phyloP scores from a whole-genome alignment of 2,888 invertebrate species.

The Amblyjoppa proteus region DNA sequence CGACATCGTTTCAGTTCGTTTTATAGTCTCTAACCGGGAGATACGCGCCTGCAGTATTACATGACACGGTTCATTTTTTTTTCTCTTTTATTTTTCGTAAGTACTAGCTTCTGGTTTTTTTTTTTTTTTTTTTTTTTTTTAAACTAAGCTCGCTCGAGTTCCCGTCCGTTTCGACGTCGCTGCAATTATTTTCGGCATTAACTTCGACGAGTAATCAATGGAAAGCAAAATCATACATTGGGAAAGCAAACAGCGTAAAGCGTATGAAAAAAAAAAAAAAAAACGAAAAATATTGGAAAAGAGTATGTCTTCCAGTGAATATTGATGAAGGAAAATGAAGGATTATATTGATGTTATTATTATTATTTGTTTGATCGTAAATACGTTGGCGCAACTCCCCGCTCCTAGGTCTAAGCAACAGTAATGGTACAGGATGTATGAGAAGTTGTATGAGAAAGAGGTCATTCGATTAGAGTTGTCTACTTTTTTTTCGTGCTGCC shows the following conservation, averaged over 20 bases:
- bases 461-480: conserved; percentile 56
- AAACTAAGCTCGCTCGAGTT: background rate
- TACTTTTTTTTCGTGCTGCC: conserved; percentile 45
- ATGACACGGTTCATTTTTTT: conserved; percentile 32
- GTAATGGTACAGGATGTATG: conserved; percentile 68
- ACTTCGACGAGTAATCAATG: conserved; percentile 49
- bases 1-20: conserved; percentile 24
- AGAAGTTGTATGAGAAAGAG: conserved; percentile 64
- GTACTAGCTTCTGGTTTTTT: conserved; percentile 6
- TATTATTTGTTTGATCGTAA: conserved; percentile 48
- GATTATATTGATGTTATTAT: conserved; percentile 48
- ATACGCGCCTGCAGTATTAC: conserved; percentile 60
- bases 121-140: background rate
- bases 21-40: conserved; percentile 39
- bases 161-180: conserved; percentile 8
- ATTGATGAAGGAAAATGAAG: conserved; percentile 58
- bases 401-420: conserved; percentile 81
- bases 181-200: background rate
- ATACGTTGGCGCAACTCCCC: conserved; percentile 81
- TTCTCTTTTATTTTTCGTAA: conserved; percentile 21
- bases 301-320: conserved; percentile 60
- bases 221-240: conserved; percentile 68
- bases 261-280: conserved; percentile 42
- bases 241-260: conserved; percentile 62
- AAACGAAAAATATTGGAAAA: conserved; percentile 38